Conservation (phyloP, 2,888 invertebrate species). For the Pyrochroa serraticornis region DNA sequence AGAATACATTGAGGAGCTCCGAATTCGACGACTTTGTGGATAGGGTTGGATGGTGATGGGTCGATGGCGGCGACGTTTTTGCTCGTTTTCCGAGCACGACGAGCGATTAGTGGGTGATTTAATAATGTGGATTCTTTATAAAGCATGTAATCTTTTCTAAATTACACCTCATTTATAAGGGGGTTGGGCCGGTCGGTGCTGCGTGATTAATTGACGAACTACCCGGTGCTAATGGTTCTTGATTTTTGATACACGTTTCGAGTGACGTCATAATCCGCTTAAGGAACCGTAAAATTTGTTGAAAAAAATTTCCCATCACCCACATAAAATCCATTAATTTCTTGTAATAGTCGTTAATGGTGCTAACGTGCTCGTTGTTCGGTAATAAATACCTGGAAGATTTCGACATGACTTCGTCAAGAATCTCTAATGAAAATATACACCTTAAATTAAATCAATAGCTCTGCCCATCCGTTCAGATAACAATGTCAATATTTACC, state of each 20-base stretch:
- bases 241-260: slow-evolving; percentile 34
- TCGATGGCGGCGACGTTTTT: slow-evolving; percentile 3
- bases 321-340: neutral
- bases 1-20: slow-evolving; percentile 41
- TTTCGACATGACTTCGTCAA: slow-evolving; percentile 21
- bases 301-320: too few species aligned
- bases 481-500: slow-evolving; percentile 31
- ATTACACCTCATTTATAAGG: slow-evolving; percentile 57
- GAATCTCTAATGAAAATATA: slow-evolving; percentile 28
- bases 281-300: too few species aligned
- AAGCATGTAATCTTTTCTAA: slow-evolving; percentile 57
- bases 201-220: slow-evolving; percentile 55
- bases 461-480: slow-evolving; percentile 32
- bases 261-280: too few species aligned
- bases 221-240: slow-evolving; percentile 55
- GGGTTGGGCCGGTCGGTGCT: slow-evolving; percentile 48
- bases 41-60: neutral
- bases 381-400: slow-evolving; percentile 4
- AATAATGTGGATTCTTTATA: slow-evolving; percentile 55
- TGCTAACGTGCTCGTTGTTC: neutral
- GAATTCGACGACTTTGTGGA: slow-evolving; percentile 27
- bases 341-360: neutral
- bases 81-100: slow-evolving; percentile 18
- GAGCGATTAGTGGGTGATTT: slow-evolving; percentile 53
- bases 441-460: slow-evolving; percentile 32